Evolutionary conservation across 1,140 invertebrate species (phyloP).

Genomic region (Oryctes rhinoceros): DNA sequence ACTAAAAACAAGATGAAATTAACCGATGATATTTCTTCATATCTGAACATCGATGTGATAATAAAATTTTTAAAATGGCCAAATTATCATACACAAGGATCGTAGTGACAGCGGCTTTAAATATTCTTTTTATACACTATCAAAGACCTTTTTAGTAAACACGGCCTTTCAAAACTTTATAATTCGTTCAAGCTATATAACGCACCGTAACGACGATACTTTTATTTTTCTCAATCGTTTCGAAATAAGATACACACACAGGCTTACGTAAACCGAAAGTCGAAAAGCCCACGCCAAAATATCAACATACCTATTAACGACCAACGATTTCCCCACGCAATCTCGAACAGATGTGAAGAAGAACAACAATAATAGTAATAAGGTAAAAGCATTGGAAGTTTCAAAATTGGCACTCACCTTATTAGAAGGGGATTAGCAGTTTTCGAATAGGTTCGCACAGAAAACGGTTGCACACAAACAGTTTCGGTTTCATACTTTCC

Average conservation of each 20-base stretch:
- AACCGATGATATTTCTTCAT: too few relatives aligned
- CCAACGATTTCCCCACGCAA: conserved; percentile 29
- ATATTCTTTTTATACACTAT: too few relatives aligned
- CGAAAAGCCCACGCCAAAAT: conserved; percentile 17
- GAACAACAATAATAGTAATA: conserved; percentile 3
- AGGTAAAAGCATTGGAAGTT: background rate
- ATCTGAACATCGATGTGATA: too few relatives aligned
- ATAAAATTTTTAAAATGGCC: too few relatives aligned
- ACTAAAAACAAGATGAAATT: too few relatives aligned
- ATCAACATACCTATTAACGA: conserved; percentile 4
- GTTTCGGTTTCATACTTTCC: background rate
- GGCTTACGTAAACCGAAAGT: conserved; percentile 25
- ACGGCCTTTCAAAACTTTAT: too few relatives aligned
- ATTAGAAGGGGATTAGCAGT: conserved; percentile 20
- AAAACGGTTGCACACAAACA: background rate
- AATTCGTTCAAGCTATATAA: too few relatives aligned
- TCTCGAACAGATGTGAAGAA: background rate
- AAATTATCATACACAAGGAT: too few relatives aligned
- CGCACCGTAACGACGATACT: background rate
- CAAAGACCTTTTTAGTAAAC: too few relatives aligned
- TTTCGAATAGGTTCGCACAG: background rate
- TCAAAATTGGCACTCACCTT: conserved; percentile 8
- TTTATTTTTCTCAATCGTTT: background rate
- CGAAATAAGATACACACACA: background rate
- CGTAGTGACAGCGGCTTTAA: too few relatives aligned